phyloP scores from a whole-genome alignment of 2,797 vertebrate genomes.

The Bradypodion ventrale region DNA sequence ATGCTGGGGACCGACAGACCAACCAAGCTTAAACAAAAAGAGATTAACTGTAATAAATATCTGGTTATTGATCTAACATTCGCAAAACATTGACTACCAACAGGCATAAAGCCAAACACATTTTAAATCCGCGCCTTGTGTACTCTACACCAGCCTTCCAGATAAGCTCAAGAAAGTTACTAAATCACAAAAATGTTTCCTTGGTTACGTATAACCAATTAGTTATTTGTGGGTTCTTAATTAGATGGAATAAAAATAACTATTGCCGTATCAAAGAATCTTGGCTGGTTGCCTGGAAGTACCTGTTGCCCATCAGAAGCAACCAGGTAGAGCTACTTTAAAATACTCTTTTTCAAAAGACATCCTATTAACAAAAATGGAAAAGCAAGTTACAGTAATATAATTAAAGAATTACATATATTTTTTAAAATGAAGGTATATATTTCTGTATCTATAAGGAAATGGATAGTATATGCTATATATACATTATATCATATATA shows the following conservation, averaged over 20 bases:
- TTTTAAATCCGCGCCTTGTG: background rate
- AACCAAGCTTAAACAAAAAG: conserved; percentile 86
- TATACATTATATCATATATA: no score
- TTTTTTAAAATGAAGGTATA: background rate
- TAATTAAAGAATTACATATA: background rate
- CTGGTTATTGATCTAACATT: background rate
- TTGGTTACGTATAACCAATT: background rate
- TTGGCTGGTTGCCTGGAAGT: background rate
- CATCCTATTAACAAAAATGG: background rate
- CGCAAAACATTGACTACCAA: conserved; percentile 24
- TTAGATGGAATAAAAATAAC: background rate
- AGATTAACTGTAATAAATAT: conserved; percentile 28
- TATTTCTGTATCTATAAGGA: background rate
- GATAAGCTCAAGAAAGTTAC: background rate
- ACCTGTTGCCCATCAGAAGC: background rate
- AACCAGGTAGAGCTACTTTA: background rate
- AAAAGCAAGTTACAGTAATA: background rate
- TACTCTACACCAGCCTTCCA: background rate
- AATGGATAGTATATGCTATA: no score
- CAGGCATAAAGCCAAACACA: background rate
- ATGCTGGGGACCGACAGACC: conserved; percentile 90
- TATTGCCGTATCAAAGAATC: background rate
- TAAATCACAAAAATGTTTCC: background rate
- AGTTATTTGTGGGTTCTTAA: background rate
- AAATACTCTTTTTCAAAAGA: background rate